Evolutionary conservation across 1,140 invertebrate genomes (phyloP).

Genomic region (Berghia stephanieae): DNA sequence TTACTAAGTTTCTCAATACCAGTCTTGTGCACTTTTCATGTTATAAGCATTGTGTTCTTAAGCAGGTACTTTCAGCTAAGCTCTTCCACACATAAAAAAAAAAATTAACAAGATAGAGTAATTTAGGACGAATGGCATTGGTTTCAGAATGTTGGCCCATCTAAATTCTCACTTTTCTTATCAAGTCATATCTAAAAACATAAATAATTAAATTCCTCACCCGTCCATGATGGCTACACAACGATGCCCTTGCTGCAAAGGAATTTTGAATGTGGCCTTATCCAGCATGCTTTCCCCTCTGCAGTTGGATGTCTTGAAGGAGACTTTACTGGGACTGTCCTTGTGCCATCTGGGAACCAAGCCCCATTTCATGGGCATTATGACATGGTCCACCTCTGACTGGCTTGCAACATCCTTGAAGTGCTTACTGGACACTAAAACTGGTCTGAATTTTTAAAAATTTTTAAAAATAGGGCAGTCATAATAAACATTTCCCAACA

Average conservation of each 20-base stretch:
- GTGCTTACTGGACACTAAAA: conserved; percentile 74
- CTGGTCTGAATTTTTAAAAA: conserved; percentile 67
- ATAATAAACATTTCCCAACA: background rate
- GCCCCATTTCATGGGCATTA: conserved; percentile 75
- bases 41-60: too few relatives aligned
- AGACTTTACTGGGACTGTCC: conserved; percentile 76
- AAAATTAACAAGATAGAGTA: background rate
- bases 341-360: conserved; percentile 85
- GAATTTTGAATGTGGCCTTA: conserved; percentile 76
- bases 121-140: background rate
- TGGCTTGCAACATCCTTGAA: conserved; percentile 62
- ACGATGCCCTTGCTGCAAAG: conserved; percentile 75
- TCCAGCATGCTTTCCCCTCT: conserved; percentile 76
- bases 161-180: background rate
- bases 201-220: conserved; percentile 39
- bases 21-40: background rate
- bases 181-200: background rate
- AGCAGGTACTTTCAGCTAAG: background rate
- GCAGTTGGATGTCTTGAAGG: conserved; percentile 83
- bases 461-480: background rate
- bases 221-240: conserved; percentile 84
- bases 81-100: background rate
- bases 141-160: background rate
- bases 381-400: conserved; percentile 41
- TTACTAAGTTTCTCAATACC: too few relatives aligned